Conservation (phyloP, 2,113 vertebrate genomes). For the Oncorhynchus masou region DNA sequence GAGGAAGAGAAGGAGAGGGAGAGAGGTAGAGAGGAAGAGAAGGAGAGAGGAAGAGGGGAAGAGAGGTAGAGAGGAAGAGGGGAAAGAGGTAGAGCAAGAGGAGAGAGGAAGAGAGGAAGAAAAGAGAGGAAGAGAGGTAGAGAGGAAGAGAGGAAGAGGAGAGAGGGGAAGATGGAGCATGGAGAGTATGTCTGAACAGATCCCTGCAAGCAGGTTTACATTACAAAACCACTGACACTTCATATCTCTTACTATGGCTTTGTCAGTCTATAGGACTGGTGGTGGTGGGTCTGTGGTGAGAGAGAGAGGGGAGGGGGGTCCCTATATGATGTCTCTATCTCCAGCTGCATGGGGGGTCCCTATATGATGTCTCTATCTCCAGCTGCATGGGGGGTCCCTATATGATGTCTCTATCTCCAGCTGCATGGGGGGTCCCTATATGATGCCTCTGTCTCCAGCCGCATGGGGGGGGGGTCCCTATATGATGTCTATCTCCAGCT, state of each 20-base stretch:
- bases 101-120: not conserved
- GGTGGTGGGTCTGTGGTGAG: conserved; percentile 2
- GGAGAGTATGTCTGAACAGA: not conserved
- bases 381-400: no score
- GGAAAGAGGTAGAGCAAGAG: not conserved
- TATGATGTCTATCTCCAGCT: no score
- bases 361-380: no score
- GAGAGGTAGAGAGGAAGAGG: not conserved
- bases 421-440: no score
- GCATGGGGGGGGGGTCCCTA: no score
- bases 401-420: no score
- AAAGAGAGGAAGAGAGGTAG: not conserved
- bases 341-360: no score
- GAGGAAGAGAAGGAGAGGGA: no score
- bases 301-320: not conserved
- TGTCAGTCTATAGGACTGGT: not conserved
- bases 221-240: conserved; percentile 13
- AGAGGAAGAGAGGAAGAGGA: not conserved
- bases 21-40: no score
- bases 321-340: no score
- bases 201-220: conserved; percentile 27
- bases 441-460: no score
- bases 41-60: not conserved
- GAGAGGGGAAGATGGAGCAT: not conserved
- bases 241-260: conserved; percentile 7